Base-by-base conservation (phyloP, 1,140 invertebrate genomes). In the Rhizoglyphus robini region DNA sequence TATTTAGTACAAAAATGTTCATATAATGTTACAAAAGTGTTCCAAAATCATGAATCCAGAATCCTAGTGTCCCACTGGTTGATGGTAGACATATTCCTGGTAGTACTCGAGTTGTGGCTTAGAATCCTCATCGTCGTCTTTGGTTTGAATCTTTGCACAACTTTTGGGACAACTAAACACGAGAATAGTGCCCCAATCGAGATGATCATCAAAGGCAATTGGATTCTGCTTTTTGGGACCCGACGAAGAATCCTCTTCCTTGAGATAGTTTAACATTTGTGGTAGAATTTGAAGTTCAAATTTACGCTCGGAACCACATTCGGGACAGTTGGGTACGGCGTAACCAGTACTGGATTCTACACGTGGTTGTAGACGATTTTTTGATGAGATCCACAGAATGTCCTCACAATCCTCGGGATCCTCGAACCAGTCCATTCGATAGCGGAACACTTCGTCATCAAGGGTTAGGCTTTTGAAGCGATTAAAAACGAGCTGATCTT, bases 261-360 rank as follows among this genome's bases (percentile, higher is more conserved):
- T 68, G 0, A 90, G 75, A 69, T 83, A 81, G 71, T 85, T 84
- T 27, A 97, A 74, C 51, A 95, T 76, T 76, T 96, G 90, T 1
- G 94, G 93, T 86, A 96, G 90, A 54, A 96, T 82, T 79, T 93
- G 88, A 80, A 94, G 94, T 78, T 97, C 93, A 82, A 93, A 96
- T 69, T 84, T 80, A 68, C 92, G 82, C 66, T 81, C 76, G 20
- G 79, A 77, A 65, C 82, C 81, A 77, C 93, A 97, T 65, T 81
- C 73, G 58, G 80, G 75, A 76, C 92, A 97, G 27, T 80, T 77
- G 27, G 90, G 88, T 72, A 90, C 78, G 32, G n/a, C n/a, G n/a
- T n/a, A n/a, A n/a, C n/a, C n/a, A n/a, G n/a, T n/a, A 20, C 23
- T 27, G 23, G 15, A 51, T 13, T 51, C 18, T 41, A 41, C 36